phyloP scores from a whole-genome alignment of 2,888 invertebrate species.

The Scaptomyza caliginosa region DNA sequence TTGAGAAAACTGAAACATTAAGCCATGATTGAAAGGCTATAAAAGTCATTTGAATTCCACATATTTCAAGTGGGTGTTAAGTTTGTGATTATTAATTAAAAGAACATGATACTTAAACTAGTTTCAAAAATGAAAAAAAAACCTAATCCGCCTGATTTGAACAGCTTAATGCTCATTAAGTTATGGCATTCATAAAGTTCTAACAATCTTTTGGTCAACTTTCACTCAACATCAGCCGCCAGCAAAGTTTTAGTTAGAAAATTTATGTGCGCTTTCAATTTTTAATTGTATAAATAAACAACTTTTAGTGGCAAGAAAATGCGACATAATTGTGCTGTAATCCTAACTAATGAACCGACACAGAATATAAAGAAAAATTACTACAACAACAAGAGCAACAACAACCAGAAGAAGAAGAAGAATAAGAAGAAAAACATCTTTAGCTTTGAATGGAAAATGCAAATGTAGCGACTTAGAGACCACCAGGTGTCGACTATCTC shows the following conservation, averaged over 20 bases:
- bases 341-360: slow-evolving; percentile 77
- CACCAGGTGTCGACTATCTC: slow-evolving; percentile 72
- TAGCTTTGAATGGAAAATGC: slow-evolving; percentile 27
- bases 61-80: slow-evolving; percentile 18
- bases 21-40: background rate
- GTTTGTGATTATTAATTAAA: slow-evolving; percentile 4
- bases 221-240: slow-evolving; percentile 49
- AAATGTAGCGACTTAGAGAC: slow-evolving; percentile 50
- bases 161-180: slow-evolving; percentile 45
- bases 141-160: slow-evolving; percentile 4
- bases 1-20: background rate
- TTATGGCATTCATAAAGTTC: slow-evolving; percentile 41
- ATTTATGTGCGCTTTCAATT: slow-evolving; percentile 74
- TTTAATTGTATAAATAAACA: slow-evolving; percentile 72
- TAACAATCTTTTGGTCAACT: slow-evolving; percentile 30
- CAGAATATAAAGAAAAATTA: slow-evolving; percentile 43
- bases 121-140: background rate
- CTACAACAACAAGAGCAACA: slow-evolving; percentile 9
- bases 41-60: background rate
- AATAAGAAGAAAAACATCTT: slow-evolving; percentile 1
- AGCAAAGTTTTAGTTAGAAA: slow-evolving; percentile 6
- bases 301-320: slow-evolving; percentile 69
- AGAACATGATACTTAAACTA: slow-evolving; percentile 20
- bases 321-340: slow-evolving; percentile 77
- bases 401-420: slow-evolving; percentile 2